Evolutionary conservation across 2,113 vertebrate species (phyloP).

Genomic region (Corynorhinus townsendii): DNA sequence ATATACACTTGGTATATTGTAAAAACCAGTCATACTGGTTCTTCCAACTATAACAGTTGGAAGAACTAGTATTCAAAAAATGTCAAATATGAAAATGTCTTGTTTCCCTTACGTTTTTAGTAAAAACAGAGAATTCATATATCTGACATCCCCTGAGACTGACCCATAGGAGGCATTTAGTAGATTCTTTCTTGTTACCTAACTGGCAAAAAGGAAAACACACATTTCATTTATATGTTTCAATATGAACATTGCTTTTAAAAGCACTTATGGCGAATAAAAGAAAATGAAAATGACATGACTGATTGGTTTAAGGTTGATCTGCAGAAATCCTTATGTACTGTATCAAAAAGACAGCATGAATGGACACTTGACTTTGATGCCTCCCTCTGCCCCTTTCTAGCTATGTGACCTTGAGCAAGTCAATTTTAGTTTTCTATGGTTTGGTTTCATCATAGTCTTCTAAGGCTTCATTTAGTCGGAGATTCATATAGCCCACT

Average conservation of each 20-base stretch:
- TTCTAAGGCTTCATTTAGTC: neutral
- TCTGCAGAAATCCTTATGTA: neutral
- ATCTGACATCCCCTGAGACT: neutral
- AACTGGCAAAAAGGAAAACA: neutral
- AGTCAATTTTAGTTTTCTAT: neutral
- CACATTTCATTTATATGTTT: neutral
- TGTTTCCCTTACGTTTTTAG: neutral
- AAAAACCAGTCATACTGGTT: neutral
- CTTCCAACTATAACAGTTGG: neutral
- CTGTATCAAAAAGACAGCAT: neutral
- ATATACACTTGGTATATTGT: neutral
- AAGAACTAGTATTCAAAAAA: neutral
- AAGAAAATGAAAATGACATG: neutral
- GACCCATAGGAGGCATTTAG: neutral
- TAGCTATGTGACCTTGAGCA: neutral
- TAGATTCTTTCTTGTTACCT: neutral
- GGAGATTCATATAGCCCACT: neutral
- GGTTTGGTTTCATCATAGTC: neutral
- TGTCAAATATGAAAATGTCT: neutral
- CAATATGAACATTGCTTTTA: neutral
- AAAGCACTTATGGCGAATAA: neutral
- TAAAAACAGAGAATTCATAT: neutral
- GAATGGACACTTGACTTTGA: neutral
- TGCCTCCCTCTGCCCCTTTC: too few species aligned
- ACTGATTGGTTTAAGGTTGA: neutral